Base-by-base conservation (phyloP, 2,888 invertebrate genomes). In the Metalampra italica region DNA sequence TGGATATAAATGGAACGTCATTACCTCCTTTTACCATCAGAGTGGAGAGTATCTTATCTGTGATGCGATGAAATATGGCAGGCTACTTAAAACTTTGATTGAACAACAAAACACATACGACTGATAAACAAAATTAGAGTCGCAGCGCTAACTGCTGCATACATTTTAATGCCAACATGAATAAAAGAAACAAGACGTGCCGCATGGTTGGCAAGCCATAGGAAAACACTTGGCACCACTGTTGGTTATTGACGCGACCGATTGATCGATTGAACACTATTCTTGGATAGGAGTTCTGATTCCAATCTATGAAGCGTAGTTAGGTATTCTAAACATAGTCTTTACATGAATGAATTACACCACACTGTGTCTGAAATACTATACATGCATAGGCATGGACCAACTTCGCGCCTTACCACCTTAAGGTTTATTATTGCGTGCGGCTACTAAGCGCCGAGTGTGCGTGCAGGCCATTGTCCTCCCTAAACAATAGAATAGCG, bases 221-320 rank as follows among this genome's bases (percentile, higher is more conserved):
- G 65, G 70, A 71, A 71, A 76, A 68, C 69, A 70, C 68, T 82
- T 78, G 81, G 75, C 78, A 74, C 51, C 62, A 60, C 56, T 62
- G 56, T 60, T 62, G 66, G 68, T 64, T 74, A 71, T 72, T 71
- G 73, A 73, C 73, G 67, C 60, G 65, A 56, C 51, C 57, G 64
- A 72, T 69, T 77, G 78, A 82, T 82, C 70, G 76, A 78, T 78
- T 61, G 61, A 48, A 49, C 54, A 59, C 71, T 78, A 76, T 77
- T 38, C 38, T 39, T 39, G 14, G 39, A 39, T 15, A 39, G 7
- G 14, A 37, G 11, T 11, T 2, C 76, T 62, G 34, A 34, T 34
- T 2, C 34, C 11, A 34, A 34, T 34, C 34, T 34, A 22, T 22
- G 2, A 22, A 9, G 34, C 11, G 34, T 34, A 34, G 34, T 34